Evolutionary conservation across 2,888 invertebrate species (phyloP).

Genomic region (Panorpa germanica): DNA sequence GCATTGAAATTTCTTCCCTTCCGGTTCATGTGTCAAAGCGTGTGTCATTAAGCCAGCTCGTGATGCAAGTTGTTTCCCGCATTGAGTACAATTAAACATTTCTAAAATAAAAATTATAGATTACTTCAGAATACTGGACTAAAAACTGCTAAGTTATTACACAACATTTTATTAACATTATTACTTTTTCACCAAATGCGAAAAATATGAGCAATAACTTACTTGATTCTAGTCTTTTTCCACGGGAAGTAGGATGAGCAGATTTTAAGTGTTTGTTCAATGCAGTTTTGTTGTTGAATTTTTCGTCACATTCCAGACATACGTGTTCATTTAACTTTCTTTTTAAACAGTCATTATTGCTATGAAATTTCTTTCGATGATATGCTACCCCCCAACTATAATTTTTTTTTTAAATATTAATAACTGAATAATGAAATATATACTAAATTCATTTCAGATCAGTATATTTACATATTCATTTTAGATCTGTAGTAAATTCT

Average conservation of each 20-base stretch:
- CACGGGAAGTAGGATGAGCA: too few species aligned
- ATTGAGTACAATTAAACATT: slow-evolving; percentile 13
- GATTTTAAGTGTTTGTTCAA: slow-evolving; percentile 27
- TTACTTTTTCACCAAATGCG: too few species aligned
- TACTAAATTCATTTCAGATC: too few species aligned
- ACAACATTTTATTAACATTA: too few species aligned
- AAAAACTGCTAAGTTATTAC: too few species aligned
- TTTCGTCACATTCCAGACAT: slow-evolving; percentile 17
- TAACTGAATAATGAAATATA: not conserved
- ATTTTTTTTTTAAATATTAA: slow-evolving; percentile 1
- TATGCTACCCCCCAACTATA: slow-evolving; percentile 28
- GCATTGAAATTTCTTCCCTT: slow-evolving; percentile 13
- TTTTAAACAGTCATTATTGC: slow-evolving; percentile 15
- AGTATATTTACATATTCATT: too few species aligned
- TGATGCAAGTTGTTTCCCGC: slow-evolving; percentile 13
- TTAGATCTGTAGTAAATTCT: too few species aligned
- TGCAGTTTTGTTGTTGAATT: slow-evolving; percentile 27
- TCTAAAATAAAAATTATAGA: slow-evolving; percentile 10
- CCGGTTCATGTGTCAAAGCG: slow-evolving; percentile 4
- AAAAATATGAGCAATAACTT: too few species aligned
- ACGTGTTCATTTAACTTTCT: slow-evolving; percentile 4
- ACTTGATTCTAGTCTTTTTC: too few species aligned
- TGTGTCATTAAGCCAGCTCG: slow-evolving; percentile 14
- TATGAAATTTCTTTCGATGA: slow-evolving; percentile 28
- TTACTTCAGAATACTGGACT: too few species aligned